Base-by-base conservation (phyloP, 35 echinoderm and acorn worm genomes). In the Hemicentrotus pulcherrimus region DNA sequence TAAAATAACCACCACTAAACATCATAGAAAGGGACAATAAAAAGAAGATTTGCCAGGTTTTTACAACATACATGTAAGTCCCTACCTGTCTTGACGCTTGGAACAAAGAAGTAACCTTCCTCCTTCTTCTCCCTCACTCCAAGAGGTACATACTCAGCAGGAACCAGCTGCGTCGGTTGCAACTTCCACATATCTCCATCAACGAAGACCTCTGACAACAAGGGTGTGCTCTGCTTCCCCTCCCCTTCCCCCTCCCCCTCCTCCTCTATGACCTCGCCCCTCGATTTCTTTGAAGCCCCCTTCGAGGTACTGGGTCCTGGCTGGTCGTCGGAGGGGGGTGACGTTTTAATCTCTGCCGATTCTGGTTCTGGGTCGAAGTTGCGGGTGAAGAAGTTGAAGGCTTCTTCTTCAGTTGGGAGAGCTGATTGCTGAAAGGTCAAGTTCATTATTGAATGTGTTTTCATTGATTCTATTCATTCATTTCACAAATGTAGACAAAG, bases 371-470 rank as follows among this genome's bases (percentile, higher is more conserved):
- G 95, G 24, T 97, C 97, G 94, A 92, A 99, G 94, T 92, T 97
- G 9, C 95, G 95, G 30, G 97, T 97, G 58, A 99, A 98, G 89
- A 99, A 99, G 55, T 98, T 97, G 41, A 95, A 98, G 14, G 96
- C 96, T 94, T 98, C 97, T 32, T 98, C 97, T 30, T 95, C 94
- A 31, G 97, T 97, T 11, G 98, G 98, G 5, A 99, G 52, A 89
- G 95, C 92, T 31, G 98, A 94, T 94, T 97, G 95, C 96, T 99
- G 47, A 22, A 19, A 91, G 59, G 4, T 78, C 65, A 78, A 78
- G 35, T 41, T 41, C 35, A 41, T 41, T 41, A 41, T 41, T 41
- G 35, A 41, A 1, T 41, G 0, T 41, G 0, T 41, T 41, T 41
- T 41, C 35, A 41, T 41, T 41, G 35, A 41, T 41, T 41, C 35